Percentiles rank a stretch among this genome's conserved stretches.
These are phyloP conservation scores for Proteles cristata DNA, from an alignment of 2,113 vertebrate species.

Conservation along the genomic window DNA sequence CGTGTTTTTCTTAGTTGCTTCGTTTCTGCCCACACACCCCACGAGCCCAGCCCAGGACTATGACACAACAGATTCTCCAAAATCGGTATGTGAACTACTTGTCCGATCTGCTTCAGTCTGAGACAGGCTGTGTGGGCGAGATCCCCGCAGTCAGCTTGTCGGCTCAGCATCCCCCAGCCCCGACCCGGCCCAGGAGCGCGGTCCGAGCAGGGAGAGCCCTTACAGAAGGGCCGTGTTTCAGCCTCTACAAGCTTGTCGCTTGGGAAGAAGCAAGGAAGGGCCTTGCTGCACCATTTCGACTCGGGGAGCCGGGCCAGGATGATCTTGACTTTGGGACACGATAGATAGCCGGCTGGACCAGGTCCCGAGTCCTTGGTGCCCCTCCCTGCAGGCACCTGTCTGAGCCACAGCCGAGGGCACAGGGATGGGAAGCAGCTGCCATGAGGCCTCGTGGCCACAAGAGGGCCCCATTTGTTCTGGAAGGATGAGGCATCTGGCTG, in stretches of 20 bases:
- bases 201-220: rapidly evolving
- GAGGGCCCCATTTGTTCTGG: slow-evolving; percentile 69
- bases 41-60: background rate
- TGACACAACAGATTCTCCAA: background rate
- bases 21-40: background rate
- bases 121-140: background rate
- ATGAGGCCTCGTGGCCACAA: slow-evolving; percentile 46
- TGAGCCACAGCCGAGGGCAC: background rate
- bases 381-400: background rate
- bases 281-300: background rate
- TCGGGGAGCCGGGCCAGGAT: background rate
- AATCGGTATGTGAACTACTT: rapidly evolving
- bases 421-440: background rate
- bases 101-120: rapidly evolving
- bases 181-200: rapidly evolving
- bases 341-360: background rate
- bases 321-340: background rate
- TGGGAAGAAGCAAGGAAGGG: background rate
- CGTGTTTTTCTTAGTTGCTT: background rate
- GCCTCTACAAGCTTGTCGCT: background rate
- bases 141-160: background rate
- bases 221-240: background rate
- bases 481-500: slow-evolving; percentile 2
- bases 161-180: rapidly evolving
- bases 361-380: background rate